Evolutionary conservation across 2,888 invertebrate species (phyloP), one percentile per base, ranked within the genome.

Genomic region (Nomada lathburiana): DNA sequence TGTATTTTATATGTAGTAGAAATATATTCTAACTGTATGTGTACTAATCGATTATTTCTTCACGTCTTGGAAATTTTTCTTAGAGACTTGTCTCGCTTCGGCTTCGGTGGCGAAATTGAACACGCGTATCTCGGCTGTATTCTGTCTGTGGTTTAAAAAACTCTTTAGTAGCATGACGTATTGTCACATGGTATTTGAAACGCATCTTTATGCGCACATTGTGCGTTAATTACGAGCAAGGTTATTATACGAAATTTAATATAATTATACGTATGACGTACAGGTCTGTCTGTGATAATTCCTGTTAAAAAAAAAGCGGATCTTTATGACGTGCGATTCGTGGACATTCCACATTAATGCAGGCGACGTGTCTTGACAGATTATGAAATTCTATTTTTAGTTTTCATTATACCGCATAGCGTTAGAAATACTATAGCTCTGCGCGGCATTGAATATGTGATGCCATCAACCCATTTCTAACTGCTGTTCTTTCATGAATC

Each of bases 341-440:
- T 13, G 13, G n/a, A 52, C 65, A 64, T 57, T 50, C 50, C 50
- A 16, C 57, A 26, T 53, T 67, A 47, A 63, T 53, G 53, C 52
- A 63, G 23, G 18, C 13, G 59, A 74, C 59, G 62, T 23, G 20
- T 74, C 63, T 68, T 83, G 71, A 83, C 83, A 83, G 71, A 83
- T 83, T 74, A 83, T 83, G 84, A 83, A 79, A 63, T 79, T 55
- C 84, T 83, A 83, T 83, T 83, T 83, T 79, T 83, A 83, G 71
- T 78, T 83, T 75, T 69, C 79, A 83, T 83, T 83, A 72, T 75
- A 75, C 71, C 44, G 79, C 64, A 79, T 70, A 69, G 23, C 53
- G 73, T 83, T 83, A 63, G 67, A 83, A 74, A 50, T 47, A 77
- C 55, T 29, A 42, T 44, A 65, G 63, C 59, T 53, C 63, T 59